Evolutionary conservation across 2,797 vertebrate genomes (phyloP).

Genomic region (Todus mexicanus): DNA sequence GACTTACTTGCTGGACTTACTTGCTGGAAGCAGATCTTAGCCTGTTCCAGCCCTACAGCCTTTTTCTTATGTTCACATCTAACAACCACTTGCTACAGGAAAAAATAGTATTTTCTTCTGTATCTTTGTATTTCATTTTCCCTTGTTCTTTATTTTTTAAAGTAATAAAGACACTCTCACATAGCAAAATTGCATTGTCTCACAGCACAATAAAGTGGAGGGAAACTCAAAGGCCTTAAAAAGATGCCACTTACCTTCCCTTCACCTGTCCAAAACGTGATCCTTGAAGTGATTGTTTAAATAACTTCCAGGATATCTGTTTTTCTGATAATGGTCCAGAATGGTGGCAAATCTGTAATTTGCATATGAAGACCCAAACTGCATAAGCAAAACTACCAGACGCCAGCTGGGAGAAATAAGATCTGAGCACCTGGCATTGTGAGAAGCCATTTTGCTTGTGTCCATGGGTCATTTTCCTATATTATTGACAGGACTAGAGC

Average conservation of each 20-base stretch:
- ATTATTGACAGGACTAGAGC: not conserved
- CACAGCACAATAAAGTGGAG: not conserved
- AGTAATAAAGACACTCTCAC: not conserved
- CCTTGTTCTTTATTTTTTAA: not conserved
- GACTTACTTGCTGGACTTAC: not conserved
- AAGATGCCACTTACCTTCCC: not conserved
- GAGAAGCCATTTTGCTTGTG: slow-evolving; percentile 56
- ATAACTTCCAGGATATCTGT: not conserved
- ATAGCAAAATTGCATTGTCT: not conserved
- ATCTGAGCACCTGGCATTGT: slow-evolving; percentile 39
- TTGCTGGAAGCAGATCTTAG: not conserved
- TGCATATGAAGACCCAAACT: slow-evolving; percentile 57
- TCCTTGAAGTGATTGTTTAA: not conserved
- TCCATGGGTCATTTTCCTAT: slow-evolving; percentile 58
- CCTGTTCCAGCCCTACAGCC: not conserved
- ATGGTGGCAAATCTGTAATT: slow-evolving; percentile 17
- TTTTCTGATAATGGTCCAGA: not conserved
- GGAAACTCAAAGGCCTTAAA: not conserved
- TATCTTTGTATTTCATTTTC: not conserved
- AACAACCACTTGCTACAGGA: not conserved
- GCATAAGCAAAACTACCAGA: slow-evolving; percentile 60
- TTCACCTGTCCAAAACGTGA: not conserved
- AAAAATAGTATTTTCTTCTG: not conserved
- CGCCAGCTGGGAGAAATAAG: slow-evolving; percentile 45
- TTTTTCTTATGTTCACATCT: not conserved